Conservation (phyloP, 2,797 vertebrate genomes). For the Eospalax fontanierii region DNA sequence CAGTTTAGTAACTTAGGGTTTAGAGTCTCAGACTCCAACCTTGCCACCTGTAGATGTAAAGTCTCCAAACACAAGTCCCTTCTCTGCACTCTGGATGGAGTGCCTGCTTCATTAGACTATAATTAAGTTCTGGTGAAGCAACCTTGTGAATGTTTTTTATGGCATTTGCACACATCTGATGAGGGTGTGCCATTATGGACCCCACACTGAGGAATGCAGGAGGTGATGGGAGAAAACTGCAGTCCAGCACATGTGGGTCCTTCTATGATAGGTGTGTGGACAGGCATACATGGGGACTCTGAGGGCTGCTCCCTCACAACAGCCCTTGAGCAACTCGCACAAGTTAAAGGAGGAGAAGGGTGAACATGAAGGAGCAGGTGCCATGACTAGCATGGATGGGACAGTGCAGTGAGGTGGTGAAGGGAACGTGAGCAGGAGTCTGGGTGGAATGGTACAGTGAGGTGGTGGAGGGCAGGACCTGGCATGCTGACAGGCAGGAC, state of each 20-base stretch:
- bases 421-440: too few species aligned
- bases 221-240: neutral
- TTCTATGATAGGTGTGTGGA: neutral
- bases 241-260: neutral
- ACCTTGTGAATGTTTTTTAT: neutral
- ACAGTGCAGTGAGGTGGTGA: too few species aligned
- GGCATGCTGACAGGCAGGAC: neutral
- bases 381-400: neutral
- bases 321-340: neutral
- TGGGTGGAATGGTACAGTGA: too few species aligned
- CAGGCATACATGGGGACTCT: neutral
- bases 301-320: neutral
- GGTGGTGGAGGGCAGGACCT: neutral
- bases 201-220: neutral
- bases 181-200: neutral
- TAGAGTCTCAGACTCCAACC: neutral
- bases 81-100: neutral
- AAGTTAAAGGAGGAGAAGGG: neutral
- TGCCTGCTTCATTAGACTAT: neutral
- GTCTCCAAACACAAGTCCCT: neutral
- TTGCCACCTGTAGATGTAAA: neutral
- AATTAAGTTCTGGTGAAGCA: neutral
- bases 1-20: neutral
- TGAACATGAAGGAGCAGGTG: neutral
- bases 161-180: neutral